A percentile compares a stretch with the other conserved stretches of the same genome.
Evolutionary conservation across 2,797 vertebrate genomes (phyloP).

Genomic region (Synaphobranchus kaupii): DNA sequence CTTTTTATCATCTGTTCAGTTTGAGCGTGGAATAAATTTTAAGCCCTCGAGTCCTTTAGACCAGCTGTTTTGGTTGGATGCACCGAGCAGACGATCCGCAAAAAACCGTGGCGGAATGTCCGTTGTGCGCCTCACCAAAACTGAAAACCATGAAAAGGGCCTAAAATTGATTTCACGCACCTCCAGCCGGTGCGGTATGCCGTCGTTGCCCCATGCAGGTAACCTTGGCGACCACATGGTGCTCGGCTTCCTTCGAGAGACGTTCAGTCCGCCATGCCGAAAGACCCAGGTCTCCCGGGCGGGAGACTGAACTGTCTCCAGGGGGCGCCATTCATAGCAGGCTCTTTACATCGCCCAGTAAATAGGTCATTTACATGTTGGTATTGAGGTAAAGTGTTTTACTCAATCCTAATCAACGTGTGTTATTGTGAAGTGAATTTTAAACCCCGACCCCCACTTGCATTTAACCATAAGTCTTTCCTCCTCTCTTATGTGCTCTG

Average conservation of each 20-base stretch:
- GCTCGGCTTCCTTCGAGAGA: constrained; percentile 25
- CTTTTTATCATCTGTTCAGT: constrained; percentile 14
- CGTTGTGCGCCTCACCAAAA: neutral
- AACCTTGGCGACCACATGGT: constrained; percentile 21
- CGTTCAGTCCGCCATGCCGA: constrained; percentile 27
- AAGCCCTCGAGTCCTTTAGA: neutral
- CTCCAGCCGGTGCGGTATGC: constrained; percentile 24
- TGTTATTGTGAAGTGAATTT: neutral
- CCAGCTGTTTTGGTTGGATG: constrained; percentile 1
- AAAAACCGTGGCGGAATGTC: constrained; percentile 4
- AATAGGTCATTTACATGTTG: constrained; percentile 19
- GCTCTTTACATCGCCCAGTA: constrained; percentile 21
- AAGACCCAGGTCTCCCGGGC: constrained; percentile 19
- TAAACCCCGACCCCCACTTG: constrained; percentile 22
- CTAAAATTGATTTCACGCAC: neutral
- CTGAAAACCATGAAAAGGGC: neutral
- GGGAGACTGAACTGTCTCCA: constrained; percentile 31
- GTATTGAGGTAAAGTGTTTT: constrained; percentile 21
- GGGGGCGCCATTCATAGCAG: constrained; percentile 12
- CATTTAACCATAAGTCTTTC: constrained; percentile 66
- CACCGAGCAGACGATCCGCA: constrained; percentile 11
- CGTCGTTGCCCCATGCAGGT: constrained; percentile 29
- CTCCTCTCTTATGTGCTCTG: constrained; percentile 40
- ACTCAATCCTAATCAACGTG: neutral
- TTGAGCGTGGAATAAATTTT: constrained; percentile 17